These are phyloP conservation scores for Daphoenositta chrysoptera DNA, from an alignment of 2,113 vertebrate species.

Conservation along the genomic window DNA sequence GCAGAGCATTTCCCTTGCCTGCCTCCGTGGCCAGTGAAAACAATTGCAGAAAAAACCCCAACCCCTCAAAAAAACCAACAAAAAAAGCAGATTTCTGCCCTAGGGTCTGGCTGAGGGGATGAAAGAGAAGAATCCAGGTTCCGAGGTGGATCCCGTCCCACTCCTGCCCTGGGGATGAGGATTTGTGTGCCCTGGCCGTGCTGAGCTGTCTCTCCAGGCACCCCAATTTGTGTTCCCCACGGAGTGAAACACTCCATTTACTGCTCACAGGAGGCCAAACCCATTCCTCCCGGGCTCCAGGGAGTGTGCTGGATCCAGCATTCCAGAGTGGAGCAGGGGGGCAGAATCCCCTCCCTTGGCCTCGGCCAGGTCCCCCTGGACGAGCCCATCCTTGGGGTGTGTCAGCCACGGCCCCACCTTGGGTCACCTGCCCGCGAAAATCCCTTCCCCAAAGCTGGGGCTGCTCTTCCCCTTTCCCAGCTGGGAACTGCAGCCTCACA, in stretches of 20 bases:
- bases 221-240: neutral
- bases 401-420: neutral
- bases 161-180: neutral
- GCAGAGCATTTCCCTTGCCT: neutral
- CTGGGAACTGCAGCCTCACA: neutral
- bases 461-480: neutral
- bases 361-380: neutral
- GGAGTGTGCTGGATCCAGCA: neutral
- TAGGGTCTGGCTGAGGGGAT: neutral
- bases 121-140: neutral
- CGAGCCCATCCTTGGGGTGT: neutral
- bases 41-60: neutral
- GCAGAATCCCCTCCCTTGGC: neutral
- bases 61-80: accelerated
- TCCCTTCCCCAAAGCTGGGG: neutral
- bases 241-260: neutral
- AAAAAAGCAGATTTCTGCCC: neutral
- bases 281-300: neutral
- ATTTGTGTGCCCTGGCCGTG: neutral
- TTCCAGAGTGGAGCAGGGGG: neutral
- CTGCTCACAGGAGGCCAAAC: neutral
- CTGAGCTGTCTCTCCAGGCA: neutral
- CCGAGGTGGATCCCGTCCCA: neutral
- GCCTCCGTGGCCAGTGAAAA: neutral
- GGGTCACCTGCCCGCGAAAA: neutral